Percentiles rank a stretch among this genome's conserved stretches.
Evolutionary conservation across 2,797 vertebrate genomes (phyloP).

Genomic region (Halcyon smyrnensis): DNA sequence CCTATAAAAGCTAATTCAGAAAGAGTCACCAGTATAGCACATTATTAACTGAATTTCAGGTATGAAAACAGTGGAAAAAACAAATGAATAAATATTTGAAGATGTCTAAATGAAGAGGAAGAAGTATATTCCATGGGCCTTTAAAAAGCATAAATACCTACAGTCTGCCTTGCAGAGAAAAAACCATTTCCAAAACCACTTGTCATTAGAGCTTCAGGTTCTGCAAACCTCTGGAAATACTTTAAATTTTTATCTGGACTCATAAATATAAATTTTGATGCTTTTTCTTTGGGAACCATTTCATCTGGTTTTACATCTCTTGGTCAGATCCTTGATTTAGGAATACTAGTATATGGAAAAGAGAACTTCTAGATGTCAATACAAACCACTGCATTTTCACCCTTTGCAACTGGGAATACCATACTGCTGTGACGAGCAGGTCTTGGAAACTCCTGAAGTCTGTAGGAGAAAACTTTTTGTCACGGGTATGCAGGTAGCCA

Average conservation of each 20-base stretch:
- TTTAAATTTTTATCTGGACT: background rate
- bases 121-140: background rate
- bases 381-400: background rate
- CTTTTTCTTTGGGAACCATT: background rate
- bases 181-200: background rate
- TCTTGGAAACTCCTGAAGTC: background rate
- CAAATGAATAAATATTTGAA: slow-evolving; percentile 33
- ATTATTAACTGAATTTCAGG: background rate
- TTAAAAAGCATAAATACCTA: background rate
- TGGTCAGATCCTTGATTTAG: background rate
- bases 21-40: background rate
- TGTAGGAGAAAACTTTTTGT: background rate
- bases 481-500: background rate
- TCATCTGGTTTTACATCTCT: background rate
- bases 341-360: background rate
- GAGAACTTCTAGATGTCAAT: background rate
- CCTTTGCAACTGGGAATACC: background rate
- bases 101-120: background rate
- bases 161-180: background rate
- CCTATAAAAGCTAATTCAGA: slow-evolving; percentile 26
- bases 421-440: background rate
- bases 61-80: background rate
- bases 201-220: background rate
- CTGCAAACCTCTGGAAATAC: background rate
- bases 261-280: background rate